Evolutionary conservation across 1,140 invertebrate genomes (phyloP).

Genomic region (Rhyacophila brunnea): DNA sequence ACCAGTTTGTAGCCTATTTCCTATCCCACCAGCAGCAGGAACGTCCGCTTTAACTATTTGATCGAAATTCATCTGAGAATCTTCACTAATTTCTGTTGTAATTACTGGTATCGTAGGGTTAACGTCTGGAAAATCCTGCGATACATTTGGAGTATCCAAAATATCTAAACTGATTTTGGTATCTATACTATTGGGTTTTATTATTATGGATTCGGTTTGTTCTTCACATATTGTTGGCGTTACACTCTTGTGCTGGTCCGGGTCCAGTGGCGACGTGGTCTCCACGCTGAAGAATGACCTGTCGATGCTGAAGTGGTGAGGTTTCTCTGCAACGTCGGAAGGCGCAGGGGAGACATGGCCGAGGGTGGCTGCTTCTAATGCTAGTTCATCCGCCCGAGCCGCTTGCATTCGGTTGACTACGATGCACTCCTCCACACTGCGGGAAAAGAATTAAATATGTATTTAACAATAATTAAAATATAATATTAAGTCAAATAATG

Average conservation of each 20-base stretch:
- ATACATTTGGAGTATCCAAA: constrained; percentile 13
- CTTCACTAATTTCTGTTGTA: constrained; percentile 20
- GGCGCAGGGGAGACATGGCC: constrained; percentile 16
- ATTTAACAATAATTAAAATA: neutral
- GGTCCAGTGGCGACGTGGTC: constrained; percentile 31
- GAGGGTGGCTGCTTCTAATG: constrained; percentile 8
- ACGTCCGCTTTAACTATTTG: constrained; percentile 16
- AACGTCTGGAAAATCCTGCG: constrained; percentile 7
- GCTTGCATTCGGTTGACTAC: constrained; percentile 34
- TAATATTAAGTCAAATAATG: neutral
- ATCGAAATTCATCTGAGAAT: constrained; percentile 16
- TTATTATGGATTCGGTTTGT: constrained; percentile 1
- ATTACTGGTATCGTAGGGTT: constrained; percentile 22
- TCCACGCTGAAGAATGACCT: constrained; percentile 33
- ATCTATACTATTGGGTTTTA: neutral
- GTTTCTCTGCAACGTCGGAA: constrained; percentile 4
- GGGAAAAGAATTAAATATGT: constrained; percentile 26
- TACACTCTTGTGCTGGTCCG: constrained; percentile 21
- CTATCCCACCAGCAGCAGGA: neutral
- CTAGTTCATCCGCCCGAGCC: constrained; percentile 11
- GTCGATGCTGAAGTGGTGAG: constrained; percentile 30
- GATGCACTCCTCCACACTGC: constrained; percentile 61
- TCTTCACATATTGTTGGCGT: constrained; percentile 29
- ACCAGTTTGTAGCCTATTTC: constrained; percentile 11
- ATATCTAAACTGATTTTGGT: neutral